Conservation (phyloP, 2,113 vertebrate species). For the Ciconia boyciana region DNA sequence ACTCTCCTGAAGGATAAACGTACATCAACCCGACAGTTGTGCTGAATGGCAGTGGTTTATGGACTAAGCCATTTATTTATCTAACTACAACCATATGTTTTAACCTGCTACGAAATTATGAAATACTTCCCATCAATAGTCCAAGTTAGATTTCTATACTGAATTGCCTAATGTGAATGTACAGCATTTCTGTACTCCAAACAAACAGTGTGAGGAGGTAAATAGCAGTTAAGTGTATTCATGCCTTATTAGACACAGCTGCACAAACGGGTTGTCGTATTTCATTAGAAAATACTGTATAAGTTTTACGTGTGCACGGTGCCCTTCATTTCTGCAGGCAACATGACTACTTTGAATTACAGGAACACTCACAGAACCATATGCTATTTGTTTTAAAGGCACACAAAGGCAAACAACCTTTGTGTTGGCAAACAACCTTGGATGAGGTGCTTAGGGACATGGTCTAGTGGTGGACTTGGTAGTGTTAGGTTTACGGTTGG, state of each 20-base stretch:
- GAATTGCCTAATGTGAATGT: not conserved
- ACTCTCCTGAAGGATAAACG: not conserved
- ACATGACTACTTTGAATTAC: not conserved
- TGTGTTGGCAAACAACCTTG: no score
- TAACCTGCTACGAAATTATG: slow-evolving; percentile 25
- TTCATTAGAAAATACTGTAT: not conserved
- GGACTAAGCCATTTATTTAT: slow-evolving; percentile 4
- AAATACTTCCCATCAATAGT: slow-evolving; percentile 14
- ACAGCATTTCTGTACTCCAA: slow-evolving; percentile 19
- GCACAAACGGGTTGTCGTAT: not conserved
- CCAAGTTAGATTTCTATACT: not conserved
- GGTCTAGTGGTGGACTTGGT: no score
- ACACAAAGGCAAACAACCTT: not conserved
- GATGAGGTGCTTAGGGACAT: no score
- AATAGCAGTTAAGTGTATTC: not conserved
- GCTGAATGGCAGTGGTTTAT: slow-evolving; percentile 11
- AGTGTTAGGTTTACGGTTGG: no score
- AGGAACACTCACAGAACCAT: not conserved
- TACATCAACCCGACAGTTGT: not conserved
- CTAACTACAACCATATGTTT: slow-evolving; percentile 43
- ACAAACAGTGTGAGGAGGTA: not conserved
- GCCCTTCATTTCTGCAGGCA: not conserved
- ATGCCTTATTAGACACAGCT: slow-evolving; percentile 32
- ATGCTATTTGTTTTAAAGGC: not conserved
- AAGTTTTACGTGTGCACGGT: not conserved